Evolutionary conservation across 2,113 vertebrate genomes (phyloP).

Genomic region (Amphiprion percula): DNA sequence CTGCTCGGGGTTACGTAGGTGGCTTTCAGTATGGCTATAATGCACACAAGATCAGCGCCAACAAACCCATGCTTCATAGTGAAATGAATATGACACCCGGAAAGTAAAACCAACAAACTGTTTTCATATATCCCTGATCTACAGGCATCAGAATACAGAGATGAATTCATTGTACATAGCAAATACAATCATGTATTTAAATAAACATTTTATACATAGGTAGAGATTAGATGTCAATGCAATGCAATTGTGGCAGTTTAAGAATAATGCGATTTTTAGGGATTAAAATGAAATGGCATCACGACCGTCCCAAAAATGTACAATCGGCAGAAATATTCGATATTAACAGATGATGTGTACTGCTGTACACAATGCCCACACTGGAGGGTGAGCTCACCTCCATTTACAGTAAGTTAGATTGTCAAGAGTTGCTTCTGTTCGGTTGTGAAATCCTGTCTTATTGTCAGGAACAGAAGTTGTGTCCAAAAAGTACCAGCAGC

Average conservation of each 20-base stretch:
- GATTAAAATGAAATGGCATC: slow-evolving; percentile 19
- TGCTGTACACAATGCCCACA: slow-evolving; percentile 36
- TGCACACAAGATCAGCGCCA: slow-evolving; percentile 32
- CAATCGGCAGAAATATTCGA: slow-evolving; percentile 24
- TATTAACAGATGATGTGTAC: slow-evolving; percentile 13
- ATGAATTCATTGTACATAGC: slow-evolving; percentile 10
- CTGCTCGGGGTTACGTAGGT: background rate
- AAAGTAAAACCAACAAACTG: background rate
- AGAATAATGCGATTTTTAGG: background rate
- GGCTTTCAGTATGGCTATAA: slow-evolving; percentile 32
- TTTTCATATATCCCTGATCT: slow-evolving; percentile 39
- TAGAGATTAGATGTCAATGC: slow-evolving; percentile 21
- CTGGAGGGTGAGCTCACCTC: slow-evolving; percentile 29
- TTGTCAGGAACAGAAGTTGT: background rate
- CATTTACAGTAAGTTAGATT: slow-evolving; percentile 48
- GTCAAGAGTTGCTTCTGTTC: slow-evolving; percentile 34
- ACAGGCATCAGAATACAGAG: slow-evolving; percentile 57
- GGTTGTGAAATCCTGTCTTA: slow-evolving; percentile 16
- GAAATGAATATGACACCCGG: slow-evolving; percentile 7
- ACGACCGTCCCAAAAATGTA: slow-evolving; percentile 14
- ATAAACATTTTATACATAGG: slow-evolving; percentile 18
- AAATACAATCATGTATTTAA: slow-evolving; percentile 55
- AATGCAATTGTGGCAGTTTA: slow-evolving; percentile 54
- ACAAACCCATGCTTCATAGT: slow-evolving; percentile 29
- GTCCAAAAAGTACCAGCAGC: background rate